Evolutionary conservation across 35 echinoderm and acorn worm genomes (phyloP), one percentile per base, ranked within the genome.

Genomic region (Acanthaster planci): DNA sequence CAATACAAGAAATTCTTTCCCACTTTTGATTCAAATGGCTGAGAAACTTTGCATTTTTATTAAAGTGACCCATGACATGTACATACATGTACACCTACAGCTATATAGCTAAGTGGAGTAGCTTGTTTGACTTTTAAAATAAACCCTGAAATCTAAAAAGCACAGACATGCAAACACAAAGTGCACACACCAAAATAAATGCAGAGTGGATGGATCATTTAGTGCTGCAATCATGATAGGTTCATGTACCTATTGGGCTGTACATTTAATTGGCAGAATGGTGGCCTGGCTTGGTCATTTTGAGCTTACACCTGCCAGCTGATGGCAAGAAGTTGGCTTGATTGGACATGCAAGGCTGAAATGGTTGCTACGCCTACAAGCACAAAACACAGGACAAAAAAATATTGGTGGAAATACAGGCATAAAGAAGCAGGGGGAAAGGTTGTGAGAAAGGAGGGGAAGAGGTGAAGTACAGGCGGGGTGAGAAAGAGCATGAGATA

Each of bases 191-290:
- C 2, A 72, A 60, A 72, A 72, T 26, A 72, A 21, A 72, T 27
- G 23, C n/a, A n/a, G n/a, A n/a, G n/a, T n/a, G n/a, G n/a, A n/a
- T n/a, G n/a, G n/a, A n/a, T n/a, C n/a, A n/a, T n/a, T n/a, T n/a
- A n/a, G n/a, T n/a, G n/a, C n/a, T n/a, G n/a, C n/a, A 72, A 26
- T 26, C 22, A 72, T 26, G 64, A 72, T 72, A 72, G 29, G 34
- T n/a, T n/a, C n/a, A n/a, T n/a, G n/a, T 72, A 72, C 64, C 64
- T 72, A 72, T 30, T 72, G 22, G 64, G 64, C 64, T 72, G 64
- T 72, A 72, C 21, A 34, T 72, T 27, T 72, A 9, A 21, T 18
- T 72, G 64, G 26, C 29, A 34, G 34, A 29, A 72, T 10, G 34
- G 23, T 72, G 64, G 5, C 34, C 30, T 14, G 64, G 34, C 64